Conservation (phyloP, 2,797 vertebrate species). For the Pachyuromys duprasi region DNA sequence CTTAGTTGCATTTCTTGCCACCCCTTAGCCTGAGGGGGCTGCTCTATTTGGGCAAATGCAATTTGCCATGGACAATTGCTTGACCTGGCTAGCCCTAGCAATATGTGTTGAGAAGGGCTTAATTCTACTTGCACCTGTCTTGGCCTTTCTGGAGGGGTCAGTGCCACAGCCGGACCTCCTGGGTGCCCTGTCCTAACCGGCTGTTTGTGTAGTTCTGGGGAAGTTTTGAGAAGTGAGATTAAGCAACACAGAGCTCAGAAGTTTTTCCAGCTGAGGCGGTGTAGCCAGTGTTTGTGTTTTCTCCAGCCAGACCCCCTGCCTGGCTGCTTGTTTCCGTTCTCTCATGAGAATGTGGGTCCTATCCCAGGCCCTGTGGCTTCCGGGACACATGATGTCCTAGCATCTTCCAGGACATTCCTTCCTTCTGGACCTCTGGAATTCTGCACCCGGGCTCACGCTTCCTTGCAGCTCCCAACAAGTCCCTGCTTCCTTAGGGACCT, state of each 20-base stretch:
- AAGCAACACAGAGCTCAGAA: neutral
- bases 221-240: neutral
- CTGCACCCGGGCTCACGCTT: neutral
- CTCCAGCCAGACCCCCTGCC: neutral
- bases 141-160: neutral
- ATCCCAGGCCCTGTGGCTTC: neutral
- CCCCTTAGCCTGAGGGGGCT: neutral
- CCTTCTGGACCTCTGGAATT: neutral
- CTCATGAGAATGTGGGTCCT: neutral
- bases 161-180: neutral
- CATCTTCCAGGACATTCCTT: neutral
- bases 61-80: neutral
- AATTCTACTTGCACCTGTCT: neutral
- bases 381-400: fast-evolving
- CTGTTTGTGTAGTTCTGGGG: neutral
- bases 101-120: neutral
- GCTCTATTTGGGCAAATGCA: neutral
- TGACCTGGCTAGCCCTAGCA: neutral
- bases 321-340: neutral
- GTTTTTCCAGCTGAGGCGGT: neutral
- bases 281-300: neutral
- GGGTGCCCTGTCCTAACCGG: neutral
- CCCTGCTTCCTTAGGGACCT: too few relatives aligned
- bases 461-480: neutral
- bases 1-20: neutral